phyloP scores from a whole-genome alignment of 2,888 invertebrate genomes.

The Julus scandinavius region DNA sequence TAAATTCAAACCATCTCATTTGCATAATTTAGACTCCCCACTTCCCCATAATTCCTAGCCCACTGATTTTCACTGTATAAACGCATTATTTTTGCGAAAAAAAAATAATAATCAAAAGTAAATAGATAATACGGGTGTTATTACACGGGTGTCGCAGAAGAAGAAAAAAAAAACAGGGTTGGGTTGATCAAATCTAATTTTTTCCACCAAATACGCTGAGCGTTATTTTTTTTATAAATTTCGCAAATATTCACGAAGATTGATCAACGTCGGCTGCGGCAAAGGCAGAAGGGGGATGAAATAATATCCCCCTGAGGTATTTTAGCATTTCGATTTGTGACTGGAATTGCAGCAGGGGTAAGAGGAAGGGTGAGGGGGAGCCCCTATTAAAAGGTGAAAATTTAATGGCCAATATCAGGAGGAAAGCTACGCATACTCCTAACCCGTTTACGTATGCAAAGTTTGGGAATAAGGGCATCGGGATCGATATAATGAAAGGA shows the following conservation, averaged over 20 bases:
- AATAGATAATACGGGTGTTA: constrained; percentile 12
- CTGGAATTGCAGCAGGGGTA: constrained; percentile 25
- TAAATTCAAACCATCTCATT: not conserved
- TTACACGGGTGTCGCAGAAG: not conserved
- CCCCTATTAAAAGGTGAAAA: constrained; percentile 19
- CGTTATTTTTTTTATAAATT: constrained; percentile 12
- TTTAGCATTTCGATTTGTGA: constrained; percentile 33
- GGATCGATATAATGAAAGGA: not conserved
- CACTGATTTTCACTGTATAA: not conserved
- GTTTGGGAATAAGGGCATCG: constrained; percentile 19
- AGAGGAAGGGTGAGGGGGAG: not conserved
- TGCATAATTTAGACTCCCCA: constrained; percentile 3
- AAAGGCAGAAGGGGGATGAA: constrained; percentile 20
- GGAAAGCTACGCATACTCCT: not conserved
- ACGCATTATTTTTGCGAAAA: not conserved
- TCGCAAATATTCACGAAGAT: constrained; percentile 22
- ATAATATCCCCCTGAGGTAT: constrained; percentile 33
- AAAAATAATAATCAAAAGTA: constrained; percentile 12
- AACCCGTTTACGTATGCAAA: constrained; percentile 1
- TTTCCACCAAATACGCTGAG: not conserved
- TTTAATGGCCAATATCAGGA: constrained; percentile 33
- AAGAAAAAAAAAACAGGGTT: not conserved
- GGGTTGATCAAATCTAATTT: constrained; percentile 17
- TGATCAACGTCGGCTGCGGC: constrained; percentile 15
- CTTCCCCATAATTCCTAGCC: constrained; percentile 4